Evolutionary conservation across 2,113 vertebrate species (phyloP).

Genomic region (Poeciliopsis occidentalis): DNA sequence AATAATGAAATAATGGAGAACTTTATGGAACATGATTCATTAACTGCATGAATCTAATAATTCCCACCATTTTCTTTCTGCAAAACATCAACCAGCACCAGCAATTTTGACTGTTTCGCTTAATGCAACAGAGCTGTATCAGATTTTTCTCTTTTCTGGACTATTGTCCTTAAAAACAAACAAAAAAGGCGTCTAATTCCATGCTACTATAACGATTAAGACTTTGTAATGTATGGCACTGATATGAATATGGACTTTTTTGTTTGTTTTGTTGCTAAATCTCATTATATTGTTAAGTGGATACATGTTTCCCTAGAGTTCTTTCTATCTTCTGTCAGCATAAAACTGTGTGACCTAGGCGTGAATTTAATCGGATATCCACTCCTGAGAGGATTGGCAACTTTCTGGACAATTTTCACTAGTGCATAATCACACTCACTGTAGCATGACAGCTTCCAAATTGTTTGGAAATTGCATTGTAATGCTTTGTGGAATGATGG

Average conservation of each 20-base stretch:
- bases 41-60: too few relatives aligned
- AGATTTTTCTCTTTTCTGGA: too few relatives aligned
- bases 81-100: too few relatives aligned
- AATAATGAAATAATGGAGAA: too few relatives aligned
- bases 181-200: neutral
- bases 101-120: too few relatives aligned
- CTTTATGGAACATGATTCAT: too few relatives aligned
- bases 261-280: too few relatives aligned
- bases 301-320: neutral
- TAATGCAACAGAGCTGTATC: too few relatives aligned
- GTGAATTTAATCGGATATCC: neutral
- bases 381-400: neutral
- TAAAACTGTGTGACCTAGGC: neutral
- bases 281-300: neutral
- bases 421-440: neutral
- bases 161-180: too few relatives aligned
- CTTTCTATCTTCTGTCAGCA: neutral
- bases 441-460: neutral
- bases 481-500: neutral
- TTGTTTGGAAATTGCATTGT: neutral
- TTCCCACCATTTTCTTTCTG: too few relatives aligned
- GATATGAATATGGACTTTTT: neutral
- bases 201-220: neutral
- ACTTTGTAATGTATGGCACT: neutral
- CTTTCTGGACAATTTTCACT: neutral